Conservation (phyloP, 2,113 vertebrate species). For the Aldabrachelys gigantea region DNA sequence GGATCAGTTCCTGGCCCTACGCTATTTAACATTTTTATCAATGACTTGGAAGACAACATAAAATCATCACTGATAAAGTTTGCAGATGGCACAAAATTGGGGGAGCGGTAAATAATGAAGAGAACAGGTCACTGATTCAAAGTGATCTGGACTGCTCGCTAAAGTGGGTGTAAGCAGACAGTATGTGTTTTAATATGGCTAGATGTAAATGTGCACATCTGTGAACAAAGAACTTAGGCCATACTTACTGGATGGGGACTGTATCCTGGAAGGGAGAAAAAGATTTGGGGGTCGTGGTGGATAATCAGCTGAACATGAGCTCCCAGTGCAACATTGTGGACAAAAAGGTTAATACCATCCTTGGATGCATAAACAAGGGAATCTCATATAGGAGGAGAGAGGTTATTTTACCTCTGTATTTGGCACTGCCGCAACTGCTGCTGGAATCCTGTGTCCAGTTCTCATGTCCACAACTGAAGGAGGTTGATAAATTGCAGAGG, state of each 20-base stretch:
- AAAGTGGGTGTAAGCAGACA: not conserved
- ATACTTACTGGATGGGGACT: not conserved
- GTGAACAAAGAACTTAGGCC: too few species aligned
- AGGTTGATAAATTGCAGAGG: too few species aligned
- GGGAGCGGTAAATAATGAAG: not conserved
- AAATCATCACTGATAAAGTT: not conserved
- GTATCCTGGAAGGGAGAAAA: not conserved
- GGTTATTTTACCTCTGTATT: too few species aligned
- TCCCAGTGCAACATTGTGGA: not conserved
- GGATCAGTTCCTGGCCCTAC: not conserved
- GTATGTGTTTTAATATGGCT: not conserved
- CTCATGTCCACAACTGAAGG: too few species aligned
- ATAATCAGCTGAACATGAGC: not conserved
- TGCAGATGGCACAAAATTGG: not conserved
- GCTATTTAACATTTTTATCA: not conserved
- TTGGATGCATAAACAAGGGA: not conserved
- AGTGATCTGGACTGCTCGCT: too few species aligned
- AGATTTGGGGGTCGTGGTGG: not conserved
- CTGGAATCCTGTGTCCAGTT: too few species aligned
- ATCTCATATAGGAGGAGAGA: too few species aligned
- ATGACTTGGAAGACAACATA: not conserved
- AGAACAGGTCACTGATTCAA: not conserved
- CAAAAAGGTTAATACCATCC: not conserved
- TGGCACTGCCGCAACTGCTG: too few species aligned
- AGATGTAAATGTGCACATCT: not conserved